phyloP scores from a whole-genome alignment of 2,113 vertebrate genomes.

The Zingel zingel region DNA sequence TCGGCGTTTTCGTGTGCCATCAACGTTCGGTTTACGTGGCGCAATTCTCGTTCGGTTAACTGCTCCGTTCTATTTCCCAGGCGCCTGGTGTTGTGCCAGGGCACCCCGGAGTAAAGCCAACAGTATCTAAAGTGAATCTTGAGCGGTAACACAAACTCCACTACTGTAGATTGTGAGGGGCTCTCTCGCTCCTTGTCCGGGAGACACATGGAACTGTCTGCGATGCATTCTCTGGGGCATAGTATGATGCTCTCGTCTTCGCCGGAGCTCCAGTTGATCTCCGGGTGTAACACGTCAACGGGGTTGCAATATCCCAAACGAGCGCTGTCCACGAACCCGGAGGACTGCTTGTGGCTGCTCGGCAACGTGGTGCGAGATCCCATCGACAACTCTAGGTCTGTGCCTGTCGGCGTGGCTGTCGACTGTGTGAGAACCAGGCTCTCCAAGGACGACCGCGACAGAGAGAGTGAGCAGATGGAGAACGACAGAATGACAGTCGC shows the following conservation, averaged over 20 bases:
- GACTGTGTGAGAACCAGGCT: too few relatives aligned
- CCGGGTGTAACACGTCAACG: not conserved
- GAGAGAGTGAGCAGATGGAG: too few relatives aligned
- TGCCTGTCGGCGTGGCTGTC: too few relatives aligned
- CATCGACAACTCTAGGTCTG: too few relatives aligned
- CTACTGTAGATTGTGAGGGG: not conserved
- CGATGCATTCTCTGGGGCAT: not conserved
- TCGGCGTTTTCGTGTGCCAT: not conserved
- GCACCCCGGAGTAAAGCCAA: conserved; percentile 1
- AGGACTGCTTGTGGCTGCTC: too few relatives aligned
- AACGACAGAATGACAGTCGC: too few relatives aligned
- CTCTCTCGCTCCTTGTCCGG: not conserved
- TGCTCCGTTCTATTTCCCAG: not conserved
- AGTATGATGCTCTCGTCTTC: not conserved
- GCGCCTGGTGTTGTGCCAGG: not conserved
- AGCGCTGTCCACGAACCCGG: too few relatives aligned
- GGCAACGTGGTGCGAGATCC: too few relatives aligned
- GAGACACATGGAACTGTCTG: not conserved
- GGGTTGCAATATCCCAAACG: too few relatives aligned
- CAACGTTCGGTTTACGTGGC: not conserved
- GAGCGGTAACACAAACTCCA: conserved; percentile 2
- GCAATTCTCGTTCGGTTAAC: not conserved
- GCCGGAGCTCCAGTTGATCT: not conserved
- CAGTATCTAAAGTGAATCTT: conserved; percentile 37
- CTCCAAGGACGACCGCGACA: too few relatives aligned